Evolutionary conservation across 2,113 vertebrate species (phyloP).

Genomic region (Hemiscyllium ocellatum): DNA sequence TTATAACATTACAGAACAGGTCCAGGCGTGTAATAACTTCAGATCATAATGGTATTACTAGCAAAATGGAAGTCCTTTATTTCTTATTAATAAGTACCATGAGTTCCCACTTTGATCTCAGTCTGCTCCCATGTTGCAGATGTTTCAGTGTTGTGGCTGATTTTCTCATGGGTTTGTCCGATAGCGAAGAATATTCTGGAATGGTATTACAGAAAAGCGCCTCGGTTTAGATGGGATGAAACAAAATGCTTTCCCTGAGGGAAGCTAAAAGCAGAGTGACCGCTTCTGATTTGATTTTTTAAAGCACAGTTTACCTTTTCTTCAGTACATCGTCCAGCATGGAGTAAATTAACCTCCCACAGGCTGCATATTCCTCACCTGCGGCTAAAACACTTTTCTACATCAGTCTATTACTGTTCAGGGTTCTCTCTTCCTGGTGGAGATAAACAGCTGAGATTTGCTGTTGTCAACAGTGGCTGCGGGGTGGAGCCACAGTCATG

Average conservation of each 20-base stretch:
- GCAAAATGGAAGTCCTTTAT: not conserved
- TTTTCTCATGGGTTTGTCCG: not conserved
- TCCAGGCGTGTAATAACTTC: not conserved
- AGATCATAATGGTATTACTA: not conserved
- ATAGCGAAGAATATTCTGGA: not conserved
- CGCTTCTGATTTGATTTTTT: not conserved
- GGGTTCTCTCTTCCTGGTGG: not conserved
- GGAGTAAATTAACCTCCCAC: not conserved
- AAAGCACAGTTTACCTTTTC: not conserved
- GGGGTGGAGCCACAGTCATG: not conserved
- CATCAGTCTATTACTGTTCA: not conserved
- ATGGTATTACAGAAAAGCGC: not conserved
- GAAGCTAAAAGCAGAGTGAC: not conserved
- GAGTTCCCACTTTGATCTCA: not conserved
- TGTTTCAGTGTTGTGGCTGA: not conserved
- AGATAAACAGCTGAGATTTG: not conserved
- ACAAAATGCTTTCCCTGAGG: not conserved
- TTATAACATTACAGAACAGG: not conserved
- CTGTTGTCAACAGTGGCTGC: not conserved
- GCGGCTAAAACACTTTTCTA: not conserved
- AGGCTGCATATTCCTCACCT: not conserved
- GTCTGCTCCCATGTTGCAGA: not conserved
- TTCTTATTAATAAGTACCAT: not conserved
- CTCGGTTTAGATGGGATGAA: not conserved
- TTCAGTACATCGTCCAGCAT: not conserved